These are phyloP conservation scores for Melanotaenia pygmaea DNA, from an alignment of 2,797 vertebrate species.

Conservation along the genomic window DNA sequence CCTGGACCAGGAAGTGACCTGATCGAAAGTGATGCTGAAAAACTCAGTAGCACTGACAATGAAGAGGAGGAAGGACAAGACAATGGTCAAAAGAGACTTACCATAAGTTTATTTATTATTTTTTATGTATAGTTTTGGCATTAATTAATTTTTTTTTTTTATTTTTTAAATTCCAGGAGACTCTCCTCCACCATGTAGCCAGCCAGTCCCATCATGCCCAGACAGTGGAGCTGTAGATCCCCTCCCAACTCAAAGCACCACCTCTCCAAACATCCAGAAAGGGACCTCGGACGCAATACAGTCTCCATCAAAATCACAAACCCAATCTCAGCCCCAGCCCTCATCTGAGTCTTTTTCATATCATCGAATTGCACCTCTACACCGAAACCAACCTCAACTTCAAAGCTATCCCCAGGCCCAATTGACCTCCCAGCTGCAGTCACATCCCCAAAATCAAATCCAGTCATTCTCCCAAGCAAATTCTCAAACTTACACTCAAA, in stretches of 20 bases:
- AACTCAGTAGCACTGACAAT: constrained; percentile 94
- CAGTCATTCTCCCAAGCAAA: constrained; percentile 54
- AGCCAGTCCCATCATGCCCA: constrained; percentile 58
- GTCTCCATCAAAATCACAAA: constrained; percentile 48
- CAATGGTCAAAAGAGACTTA: constrained; percentile 81
- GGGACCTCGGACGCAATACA: constrained; percentile 34
- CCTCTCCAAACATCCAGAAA: constrained; percentile 59
- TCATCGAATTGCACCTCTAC: constrained; percentile 41
- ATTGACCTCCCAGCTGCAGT: constrained; percentile 52
- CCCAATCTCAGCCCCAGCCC: constrained; percentile 45
- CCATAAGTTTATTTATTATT: neutral
- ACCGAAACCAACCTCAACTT: constrained; percentile 43
- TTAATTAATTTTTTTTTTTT: neutral
- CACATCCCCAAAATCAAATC: constrained; percentile 46
- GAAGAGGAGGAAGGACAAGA: constrained; percentile 89
- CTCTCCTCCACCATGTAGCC: constrained; percentile 59
- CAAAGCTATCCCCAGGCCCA: constrained; percentile 46
- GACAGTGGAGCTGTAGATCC: constrained; percentile 48
- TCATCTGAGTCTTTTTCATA: constrained; percentile 48
- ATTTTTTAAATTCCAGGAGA: constrained; percentile 54
- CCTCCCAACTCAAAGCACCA: constrained; percentile 43
- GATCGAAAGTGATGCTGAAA: constrained; percentile 93
- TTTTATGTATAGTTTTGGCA: neutral
- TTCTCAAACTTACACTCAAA: constrained; percentile 46
- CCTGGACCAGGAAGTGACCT: constrained; percentile 83